Percentiles rank a stretch among this genome's conserved stretches.
These are phyloP conservation scores for Nibea albiflora DNA, from an alignment of 2,113 vertebrate genomes.

Conservation along the genomic window DNA sequence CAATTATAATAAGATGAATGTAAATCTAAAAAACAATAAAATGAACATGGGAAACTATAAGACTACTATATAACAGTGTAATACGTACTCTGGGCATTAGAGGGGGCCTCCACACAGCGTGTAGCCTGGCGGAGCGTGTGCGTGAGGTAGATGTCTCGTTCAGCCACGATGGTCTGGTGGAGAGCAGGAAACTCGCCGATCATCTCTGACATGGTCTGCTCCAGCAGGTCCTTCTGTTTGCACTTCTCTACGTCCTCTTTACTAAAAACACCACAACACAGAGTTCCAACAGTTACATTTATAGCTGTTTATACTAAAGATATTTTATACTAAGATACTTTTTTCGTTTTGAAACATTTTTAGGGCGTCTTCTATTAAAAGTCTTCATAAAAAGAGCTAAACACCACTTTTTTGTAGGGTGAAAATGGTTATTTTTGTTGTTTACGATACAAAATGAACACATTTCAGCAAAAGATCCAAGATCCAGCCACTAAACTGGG, in stretches of 20 bases:
- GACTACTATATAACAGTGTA: neutral
- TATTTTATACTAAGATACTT: too few relatives aligned
- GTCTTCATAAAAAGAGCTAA: neutral
- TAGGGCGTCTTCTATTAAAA: neutral
- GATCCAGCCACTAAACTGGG: neutral
- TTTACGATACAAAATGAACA: too few relatives aligned
- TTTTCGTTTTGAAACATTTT: neutral
- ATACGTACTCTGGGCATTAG: slow-evolving; percentile 82
- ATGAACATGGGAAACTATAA: neutral
- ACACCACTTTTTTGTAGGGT: neutral
- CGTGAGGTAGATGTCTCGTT: slow-evolving; percentile 97
- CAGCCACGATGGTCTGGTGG: slow-evolving; percentile 96
- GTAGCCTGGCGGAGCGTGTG: slow-evolving; percentile 96
- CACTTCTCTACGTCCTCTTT: slow-evolving; percentile 99
- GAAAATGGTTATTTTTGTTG: neutral
- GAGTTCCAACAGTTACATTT: neutral
- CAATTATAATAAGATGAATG: neutral
- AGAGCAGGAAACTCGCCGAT: slow-evolving; percentile 98
- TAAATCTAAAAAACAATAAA: neutral
- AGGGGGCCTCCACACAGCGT: slow-evolving; percentile 92
- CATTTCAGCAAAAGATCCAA: neutral
- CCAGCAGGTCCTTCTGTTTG: slow-evolving; percentile 98
- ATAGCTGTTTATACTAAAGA: neutral
- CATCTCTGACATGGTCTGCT: slow-evolving; percentile 99
- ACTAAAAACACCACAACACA: slow-evolving; percentile 79